Evolutionary conservation across 2,888 invertebrate genomes (phyloP).

Genomic region (Caenorhabditis wallacei): DNA sequence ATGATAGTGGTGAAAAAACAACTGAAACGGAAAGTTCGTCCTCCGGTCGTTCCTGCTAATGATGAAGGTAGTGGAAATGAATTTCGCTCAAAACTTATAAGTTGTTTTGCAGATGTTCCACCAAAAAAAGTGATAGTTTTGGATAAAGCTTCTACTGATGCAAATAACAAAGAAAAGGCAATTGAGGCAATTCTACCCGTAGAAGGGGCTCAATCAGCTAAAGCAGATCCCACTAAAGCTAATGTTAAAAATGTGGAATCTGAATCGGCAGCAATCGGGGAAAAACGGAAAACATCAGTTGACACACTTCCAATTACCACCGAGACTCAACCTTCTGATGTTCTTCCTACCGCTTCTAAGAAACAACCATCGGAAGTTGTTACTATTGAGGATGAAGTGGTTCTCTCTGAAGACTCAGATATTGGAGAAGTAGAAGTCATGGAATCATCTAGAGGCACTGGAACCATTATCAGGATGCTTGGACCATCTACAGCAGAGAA

Average conservation of each 20-base stretch:
- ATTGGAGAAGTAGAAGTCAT: not conserved
- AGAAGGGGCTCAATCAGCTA: too few species aligned
- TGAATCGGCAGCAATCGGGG: not conserved
- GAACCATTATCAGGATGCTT: not conserved
- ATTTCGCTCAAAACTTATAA: too few species aligned
- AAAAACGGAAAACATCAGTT: too few species aligned
- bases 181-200: too few species aligned
- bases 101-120: too few species aligned
- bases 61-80: not conserved
- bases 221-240: too few species aligned
- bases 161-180: too few species aligned
- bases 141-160: too few species aligned
- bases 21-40: not conserved
- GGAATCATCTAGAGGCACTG: not conserved
- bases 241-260: not conserved
- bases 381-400: not conserved
- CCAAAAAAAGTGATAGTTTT: too few species aligned
- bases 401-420: not conserved
- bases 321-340: not conserved
- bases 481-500: not conserved
- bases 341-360: too few species aligned
- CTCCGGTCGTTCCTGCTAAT: not conserved
- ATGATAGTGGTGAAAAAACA: not conserved
- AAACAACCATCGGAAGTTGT: not conserved
- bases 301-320: not conserved